Conservation (phyloP, 2,888 invertebrate genomes). For the Sminthurinus aureus region DNA sequence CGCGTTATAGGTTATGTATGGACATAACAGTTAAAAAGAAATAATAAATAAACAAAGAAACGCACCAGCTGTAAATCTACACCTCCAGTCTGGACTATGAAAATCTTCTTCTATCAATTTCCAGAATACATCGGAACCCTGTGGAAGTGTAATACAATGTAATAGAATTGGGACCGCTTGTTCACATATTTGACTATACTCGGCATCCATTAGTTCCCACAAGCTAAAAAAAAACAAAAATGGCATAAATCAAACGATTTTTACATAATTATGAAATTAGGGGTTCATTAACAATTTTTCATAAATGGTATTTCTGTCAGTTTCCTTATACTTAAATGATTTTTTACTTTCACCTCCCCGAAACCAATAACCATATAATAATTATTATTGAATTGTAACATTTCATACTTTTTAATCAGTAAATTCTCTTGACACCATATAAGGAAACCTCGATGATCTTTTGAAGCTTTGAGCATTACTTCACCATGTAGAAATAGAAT, state of each 20-base stretch:
- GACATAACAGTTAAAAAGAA: neutral
- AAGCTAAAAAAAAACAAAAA: constrained; percentile 69
- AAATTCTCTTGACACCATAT: constrained; percentile 97
- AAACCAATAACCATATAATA: no score
- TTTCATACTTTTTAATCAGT: constrained; percentile 84
- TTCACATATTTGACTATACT: constrained; percentile 92
- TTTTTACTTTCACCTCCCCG: constrained; percentile 7
- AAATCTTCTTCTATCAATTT: constrained; percentile 94
- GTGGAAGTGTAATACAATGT: constrained; percentile 92
- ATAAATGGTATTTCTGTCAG: no score
- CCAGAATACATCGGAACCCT: constrained; percentile 96
- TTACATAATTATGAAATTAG: neutral
- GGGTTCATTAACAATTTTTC: no score
- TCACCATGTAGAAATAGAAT: constrained; percentile 92
- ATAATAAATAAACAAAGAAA: constrained; percentile 11
- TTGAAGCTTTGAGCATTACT: constrained; percentile 83
- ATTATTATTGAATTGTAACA: no score
- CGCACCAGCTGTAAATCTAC: constrained; percentile 84
- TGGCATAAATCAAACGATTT: neutral
- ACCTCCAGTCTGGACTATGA: constrained; percentile 86
- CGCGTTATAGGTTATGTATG: no score
- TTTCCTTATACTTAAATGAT: constrained; percentile 6
- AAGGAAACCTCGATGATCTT: constrained; percentile 89
- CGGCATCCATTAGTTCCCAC: constrained; percentile 91
- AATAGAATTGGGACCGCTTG: constrained; percentile 90